Evolutionary conservation across 2,113 vertebrate species (phyloP).

Genomic region (Galeopterus variegatus): DNA sequence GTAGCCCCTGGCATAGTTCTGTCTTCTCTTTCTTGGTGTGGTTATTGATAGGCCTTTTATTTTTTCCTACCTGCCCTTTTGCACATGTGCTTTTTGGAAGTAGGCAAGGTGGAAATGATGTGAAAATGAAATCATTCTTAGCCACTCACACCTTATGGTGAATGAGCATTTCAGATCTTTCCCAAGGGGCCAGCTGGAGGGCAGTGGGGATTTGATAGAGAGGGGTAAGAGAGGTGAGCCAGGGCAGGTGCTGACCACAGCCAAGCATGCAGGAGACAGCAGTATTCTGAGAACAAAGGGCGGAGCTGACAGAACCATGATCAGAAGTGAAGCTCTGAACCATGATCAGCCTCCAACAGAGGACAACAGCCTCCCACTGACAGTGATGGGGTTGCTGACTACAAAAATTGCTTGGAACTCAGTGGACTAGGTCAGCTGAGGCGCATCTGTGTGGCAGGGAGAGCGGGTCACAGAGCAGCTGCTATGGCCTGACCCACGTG

Average conservation of each 20-base stretch:
- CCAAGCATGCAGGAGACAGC: too few species aligned
- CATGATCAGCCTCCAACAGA: neutral
- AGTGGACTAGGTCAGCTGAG: neutral
- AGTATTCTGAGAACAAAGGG: too few species aligned
- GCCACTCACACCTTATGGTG: neutral
- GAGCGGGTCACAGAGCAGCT: too few species aligned
- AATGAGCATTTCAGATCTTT: neutral
- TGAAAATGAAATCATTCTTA: neutral
- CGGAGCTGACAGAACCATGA: neutral
- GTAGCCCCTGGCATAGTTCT: neutral
- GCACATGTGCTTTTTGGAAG: neutral
- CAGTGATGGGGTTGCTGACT: too few species aligned
- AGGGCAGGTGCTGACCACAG: neutral
- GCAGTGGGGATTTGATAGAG: neutral
- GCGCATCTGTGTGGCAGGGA: neutral
- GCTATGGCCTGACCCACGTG: rapidly evolving
- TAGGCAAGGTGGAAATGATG: neutral
- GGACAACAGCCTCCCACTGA: too few species aligned
- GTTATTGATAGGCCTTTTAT: neutral
- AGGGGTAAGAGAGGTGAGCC: too few species aligned
- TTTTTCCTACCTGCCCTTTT: neutral
- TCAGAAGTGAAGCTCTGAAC: neutral
- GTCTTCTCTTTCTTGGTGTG: neutral
- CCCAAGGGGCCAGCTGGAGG: neutral
- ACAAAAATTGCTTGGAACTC: neutral